Evolutionary conservation across 2,888 invertebrate species (phyloP).

Genomic region (Coenonympha glycerion): DNA sequence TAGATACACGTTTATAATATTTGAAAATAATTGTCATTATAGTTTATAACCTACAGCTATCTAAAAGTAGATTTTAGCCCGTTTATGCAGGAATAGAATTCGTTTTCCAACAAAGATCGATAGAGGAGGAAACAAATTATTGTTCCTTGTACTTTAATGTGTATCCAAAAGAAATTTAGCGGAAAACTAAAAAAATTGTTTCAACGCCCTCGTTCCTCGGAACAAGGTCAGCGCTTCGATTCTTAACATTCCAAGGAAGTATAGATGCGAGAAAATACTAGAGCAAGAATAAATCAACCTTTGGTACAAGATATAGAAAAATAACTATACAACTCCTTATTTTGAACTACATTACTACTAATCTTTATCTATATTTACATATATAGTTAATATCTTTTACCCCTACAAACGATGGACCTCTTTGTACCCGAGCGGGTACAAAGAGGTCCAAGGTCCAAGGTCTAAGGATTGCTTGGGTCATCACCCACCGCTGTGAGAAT

Average conservation of each 20-base stretch:
- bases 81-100: background rate
- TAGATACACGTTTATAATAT: too few relatives aligned
- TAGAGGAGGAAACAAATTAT: background rate
- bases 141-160: conserved; percentile 7
- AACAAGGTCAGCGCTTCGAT: conserved; percentile 46
- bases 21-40: too few relatives aligned
- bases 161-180: conserved; percentile 19
- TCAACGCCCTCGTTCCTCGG: conserved; percentile 16
- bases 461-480: too few relatives aligned
- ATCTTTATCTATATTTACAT: background rate
- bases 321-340: background rate
- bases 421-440: too few relatives aligned
- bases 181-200: conserved; percentile 22
- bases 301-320: conserved; percentile 31
- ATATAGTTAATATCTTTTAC: too few relatives aligned
- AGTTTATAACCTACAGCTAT: too few relatives aligned
- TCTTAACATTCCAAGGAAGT: conserved; percentile 48
- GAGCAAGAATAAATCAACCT: conserved; percentile 41
- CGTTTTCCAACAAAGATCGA: background rate
- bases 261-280: conserved; percentile 54
- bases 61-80: background rate
- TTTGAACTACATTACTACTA: background rate
- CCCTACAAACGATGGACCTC: too few relatives aligned
- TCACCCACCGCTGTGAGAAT: too few relatives aligned
- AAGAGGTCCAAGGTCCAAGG: too few relatives aligned